These are phyloP conservation scores for Xiphophorus hellerii DNA, from an alignment of 2,113 vertebrate genomes.

Conservation along the genomic window DNA sequence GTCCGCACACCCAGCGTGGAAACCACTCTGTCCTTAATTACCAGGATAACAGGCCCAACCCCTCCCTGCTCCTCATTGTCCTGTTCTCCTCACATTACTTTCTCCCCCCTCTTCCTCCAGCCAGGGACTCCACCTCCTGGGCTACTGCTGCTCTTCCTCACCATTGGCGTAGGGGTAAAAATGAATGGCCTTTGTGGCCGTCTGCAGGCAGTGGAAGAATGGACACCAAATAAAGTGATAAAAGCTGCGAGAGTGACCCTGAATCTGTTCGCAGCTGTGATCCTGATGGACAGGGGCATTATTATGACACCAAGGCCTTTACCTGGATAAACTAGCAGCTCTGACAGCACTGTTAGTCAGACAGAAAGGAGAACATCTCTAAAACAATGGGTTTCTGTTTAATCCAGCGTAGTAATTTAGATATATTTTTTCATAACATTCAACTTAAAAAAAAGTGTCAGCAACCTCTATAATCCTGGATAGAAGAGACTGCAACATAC, in stretches of 20 bases:
- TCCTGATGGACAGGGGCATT: conserved; percentile 70
- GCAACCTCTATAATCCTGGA: conserved; percentile 27
- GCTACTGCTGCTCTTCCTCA: conserved; percentile 44
- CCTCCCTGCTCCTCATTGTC: conserved; percentile 66
- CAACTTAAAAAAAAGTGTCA: background rate
- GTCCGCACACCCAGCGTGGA: conserved; percentile 81
- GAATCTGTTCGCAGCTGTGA: conserved; percentile 68
- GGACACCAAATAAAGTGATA: conserved; percentile 74
- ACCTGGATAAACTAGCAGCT: conserved; percentile 69
- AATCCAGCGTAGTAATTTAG: background rate
- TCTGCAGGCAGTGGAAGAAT: conserved; percentile 64
- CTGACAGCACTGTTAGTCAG: conserved; percentile 66
- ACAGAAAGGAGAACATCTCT: conserved; percentile 41
- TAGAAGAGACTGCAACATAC: conserved; percentile 26
- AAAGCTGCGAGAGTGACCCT: conserved; percentile 62
- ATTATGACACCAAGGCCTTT: conserved; percentile 68
- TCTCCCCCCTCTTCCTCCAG: conserved; percentile 24
- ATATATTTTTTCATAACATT: background rate
- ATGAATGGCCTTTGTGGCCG: conserved; percentile 64
- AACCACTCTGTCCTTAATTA: conserved; percentile 91
- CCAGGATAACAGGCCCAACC: conserved; percentile 85
- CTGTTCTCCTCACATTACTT: conserved; percentile 47
- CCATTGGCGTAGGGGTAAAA: conserved; percentile 61
- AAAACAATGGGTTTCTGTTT: background rate
- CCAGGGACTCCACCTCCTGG: conserved; percentile 31